Evolutionary conservation across 2,113 vertebrate species (phyloP).

Genomic region (Pseudois nayaur): DNA sequence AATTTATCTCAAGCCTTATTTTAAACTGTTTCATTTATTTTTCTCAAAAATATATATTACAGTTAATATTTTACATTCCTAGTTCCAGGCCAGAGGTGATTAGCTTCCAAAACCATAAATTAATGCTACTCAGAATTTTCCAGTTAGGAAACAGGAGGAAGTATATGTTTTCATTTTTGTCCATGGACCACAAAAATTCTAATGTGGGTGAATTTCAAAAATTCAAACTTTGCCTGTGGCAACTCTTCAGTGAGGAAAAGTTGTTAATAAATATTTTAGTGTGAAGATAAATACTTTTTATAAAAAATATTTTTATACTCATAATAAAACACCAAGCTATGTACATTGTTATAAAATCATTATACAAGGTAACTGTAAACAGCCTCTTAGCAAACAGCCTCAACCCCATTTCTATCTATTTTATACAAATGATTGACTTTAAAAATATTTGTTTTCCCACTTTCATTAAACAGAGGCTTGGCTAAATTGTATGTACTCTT

Average conservation of each 20-base stretch:
- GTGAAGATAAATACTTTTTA: neutral
- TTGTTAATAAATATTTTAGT: neutral
- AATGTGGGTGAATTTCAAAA: neutral
- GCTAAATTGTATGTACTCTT: neutral
- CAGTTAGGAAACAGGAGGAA: neutral
- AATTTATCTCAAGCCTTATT: neutral
- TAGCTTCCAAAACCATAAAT: neutral
- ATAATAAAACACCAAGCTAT: neutral
- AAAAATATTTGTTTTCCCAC: neutral
- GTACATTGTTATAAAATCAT: neutral
- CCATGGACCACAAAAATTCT: neutral
- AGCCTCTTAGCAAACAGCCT: neutral
- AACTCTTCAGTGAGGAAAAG: neutral
- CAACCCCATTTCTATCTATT: neutral
- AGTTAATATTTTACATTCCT: conserved; percentile 9
- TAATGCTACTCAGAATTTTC: neutral
- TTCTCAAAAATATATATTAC: neutral
- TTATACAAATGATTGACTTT: neutral
- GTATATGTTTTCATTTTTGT: neutral
- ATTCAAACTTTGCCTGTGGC: neutral
- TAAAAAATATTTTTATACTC: neutral
- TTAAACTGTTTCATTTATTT: neutral
- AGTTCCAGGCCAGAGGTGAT: neutral
- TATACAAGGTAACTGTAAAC: neutral
- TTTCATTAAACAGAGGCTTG: neutral